Conservation (phyloP, 2,113 vertebrate genomes). For the Octodon degus region DNA sequence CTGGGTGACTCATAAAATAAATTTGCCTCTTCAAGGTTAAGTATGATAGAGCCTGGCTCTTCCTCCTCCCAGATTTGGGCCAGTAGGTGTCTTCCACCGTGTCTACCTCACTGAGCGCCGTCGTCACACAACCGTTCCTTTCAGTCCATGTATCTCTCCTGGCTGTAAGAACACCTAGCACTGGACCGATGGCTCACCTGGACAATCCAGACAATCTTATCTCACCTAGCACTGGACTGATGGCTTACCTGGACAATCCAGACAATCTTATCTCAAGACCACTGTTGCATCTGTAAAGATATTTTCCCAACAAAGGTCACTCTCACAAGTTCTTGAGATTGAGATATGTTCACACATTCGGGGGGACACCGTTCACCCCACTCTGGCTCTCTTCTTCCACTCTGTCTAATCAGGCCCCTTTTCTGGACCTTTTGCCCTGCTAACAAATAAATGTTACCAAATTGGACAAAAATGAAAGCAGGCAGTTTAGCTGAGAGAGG, state of each 20-base stretch:
- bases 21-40: background rate
- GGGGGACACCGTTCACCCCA: background rate
- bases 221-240: background rate
- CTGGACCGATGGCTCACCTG: background rate
- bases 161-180: background rate
- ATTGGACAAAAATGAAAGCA: background rate
- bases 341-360: no score
- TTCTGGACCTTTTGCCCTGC: background rate
- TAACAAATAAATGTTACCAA: background rate
- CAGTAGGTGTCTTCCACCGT: rapidly evolving
- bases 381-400: background rate
- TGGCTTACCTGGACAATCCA: background rate
- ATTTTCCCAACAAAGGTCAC: background rate
- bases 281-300: background rate
- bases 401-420: background rate
- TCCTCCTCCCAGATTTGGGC: background rate
- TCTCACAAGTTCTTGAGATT: background rate
- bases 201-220: background rate
- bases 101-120: background rate
- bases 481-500: background rate
- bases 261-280: background rate
- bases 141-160: background rate
- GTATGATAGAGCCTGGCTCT: background rate
- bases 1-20: background rate
- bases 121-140: background rate